Percentiles rank a stretch among this genome's conserved stretches.
phyloP scores from a whole-genome alignment of 2,113 vertebrate species.

The Chamaetylas fuelleborni region DNA sequence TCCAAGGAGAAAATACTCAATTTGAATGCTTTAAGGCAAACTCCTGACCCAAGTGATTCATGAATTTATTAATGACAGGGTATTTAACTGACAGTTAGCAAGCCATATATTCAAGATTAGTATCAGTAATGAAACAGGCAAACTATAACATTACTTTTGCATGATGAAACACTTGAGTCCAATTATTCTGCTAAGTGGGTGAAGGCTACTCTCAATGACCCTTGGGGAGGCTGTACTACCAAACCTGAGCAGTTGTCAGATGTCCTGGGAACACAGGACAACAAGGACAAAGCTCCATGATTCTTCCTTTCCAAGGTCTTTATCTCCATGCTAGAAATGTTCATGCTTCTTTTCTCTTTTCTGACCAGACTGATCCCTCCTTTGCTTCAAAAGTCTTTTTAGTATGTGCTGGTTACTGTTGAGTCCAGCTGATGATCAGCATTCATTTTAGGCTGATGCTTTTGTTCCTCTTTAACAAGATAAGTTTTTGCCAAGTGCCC shows the following conservation, averaged over 20 bases:
- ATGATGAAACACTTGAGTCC: not conserved
- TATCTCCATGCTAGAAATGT: not conserved
- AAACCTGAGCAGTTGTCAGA: not conserved
- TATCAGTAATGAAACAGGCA: not conserved
- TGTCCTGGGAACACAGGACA: not conserved
- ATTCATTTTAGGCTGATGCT: not conserved
- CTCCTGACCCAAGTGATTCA: not conserved
- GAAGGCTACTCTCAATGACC: not conserved
- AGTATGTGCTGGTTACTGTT: not conserved
- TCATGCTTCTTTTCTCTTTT: not conserved
- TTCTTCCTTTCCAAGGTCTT: not conserved
- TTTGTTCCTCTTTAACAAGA: not conserved
- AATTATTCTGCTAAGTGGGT: not conserved
- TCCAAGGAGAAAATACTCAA: not conserved
- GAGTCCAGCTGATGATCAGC: not conserved
- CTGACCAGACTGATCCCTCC: not conserved
- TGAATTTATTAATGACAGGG: not conserved
- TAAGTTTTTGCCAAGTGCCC: not conserved
- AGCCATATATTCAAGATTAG: not conserved
- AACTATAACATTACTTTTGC: not conserved
- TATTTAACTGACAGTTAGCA: not conserved
- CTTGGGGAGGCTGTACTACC: not conserved
- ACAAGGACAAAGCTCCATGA: rapidly evolving
- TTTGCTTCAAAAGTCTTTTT: not conserved
- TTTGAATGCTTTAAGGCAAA: not conserved